Evolutionary conservation across 1,140 invertebrate genomes (phyloP).

Genomic region (Drosophila obscura): DNA sequence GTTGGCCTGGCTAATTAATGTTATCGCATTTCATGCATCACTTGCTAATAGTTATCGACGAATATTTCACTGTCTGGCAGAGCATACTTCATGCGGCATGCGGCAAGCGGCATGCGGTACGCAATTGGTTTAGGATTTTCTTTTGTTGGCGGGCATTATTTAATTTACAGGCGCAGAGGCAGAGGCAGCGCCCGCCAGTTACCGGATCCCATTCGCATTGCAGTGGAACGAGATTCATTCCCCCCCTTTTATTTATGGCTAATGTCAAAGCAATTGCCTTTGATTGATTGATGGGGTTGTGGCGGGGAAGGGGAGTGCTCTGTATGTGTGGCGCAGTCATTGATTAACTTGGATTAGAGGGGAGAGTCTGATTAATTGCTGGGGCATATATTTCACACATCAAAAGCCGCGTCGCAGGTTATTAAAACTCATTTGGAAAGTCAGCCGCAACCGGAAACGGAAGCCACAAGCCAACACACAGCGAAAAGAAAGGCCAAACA

Average conservation of each 20-base stretch:
- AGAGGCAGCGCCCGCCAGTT: background rate
- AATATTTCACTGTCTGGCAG: slow-evolving; percentile 68
- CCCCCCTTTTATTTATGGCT: slow-evolving; percentile 39
- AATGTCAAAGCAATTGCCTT: slow-evolving; percentile 56
- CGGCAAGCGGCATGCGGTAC: slow-evolving; percentile 11
- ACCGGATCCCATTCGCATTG: slow-evolving; percentile 10
- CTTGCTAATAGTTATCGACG: slow-evolving; percentile 80
- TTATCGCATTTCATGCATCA: slow-evolving; percentile 81
- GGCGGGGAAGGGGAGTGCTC: no score
- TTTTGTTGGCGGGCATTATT: slow-evolving; percentile 39
- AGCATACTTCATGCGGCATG: slow-evolving; percentile 15
- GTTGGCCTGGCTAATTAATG: slow-evolving; percentile 69
- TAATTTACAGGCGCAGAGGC: slow-evolving; percentile 58
- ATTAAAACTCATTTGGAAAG: slow-evolving; percentile 61
- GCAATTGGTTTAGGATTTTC: slow-evolving; percentile 22
- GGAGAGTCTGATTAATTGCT: slow-evolving; percentile 27
- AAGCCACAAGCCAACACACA: background rate
- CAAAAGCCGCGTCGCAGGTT: slow-evolving; percentile 24
- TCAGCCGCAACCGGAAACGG: slow-evolving; percentile 20
- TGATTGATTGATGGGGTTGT: slow-evolving; percentile 54
- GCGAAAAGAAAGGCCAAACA: background rate
- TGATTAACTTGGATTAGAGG: slow-evolving; percentile 31
- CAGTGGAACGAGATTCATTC: slow-evolving; percentile 20
- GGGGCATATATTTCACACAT: slow-evolving; percentile 15
- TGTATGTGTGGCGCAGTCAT: background rate